These are phyloP conservation scores for Xenopus borealis DNA, from an alignment of 2,113 vertebrate species.

Conservation along the genomic window DNA sequence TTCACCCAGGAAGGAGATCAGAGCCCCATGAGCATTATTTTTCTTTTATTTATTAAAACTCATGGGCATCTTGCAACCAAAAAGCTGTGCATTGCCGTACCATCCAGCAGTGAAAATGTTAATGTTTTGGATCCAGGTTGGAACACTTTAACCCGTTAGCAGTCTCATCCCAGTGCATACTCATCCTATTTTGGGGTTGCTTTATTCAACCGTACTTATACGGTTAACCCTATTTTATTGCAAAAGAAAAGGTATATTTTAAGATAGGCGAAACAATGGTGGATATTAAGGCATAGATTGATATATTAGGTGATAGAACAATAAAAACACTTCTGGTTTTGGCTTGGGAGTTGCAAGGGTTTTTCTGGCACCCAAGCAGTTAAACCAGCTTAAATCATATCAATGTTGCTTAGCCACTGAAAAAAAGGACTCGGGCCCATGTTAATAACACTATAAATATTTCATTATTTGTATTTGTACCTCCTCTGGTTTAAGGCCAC, in stretches of 20 bases:
- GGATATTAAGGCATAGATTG: slow-evolving; percentile 16
- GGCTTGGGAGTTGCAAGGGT: not conserved
- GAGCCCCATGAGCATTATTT: no score
- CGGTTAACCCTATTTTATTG: slow-evolving; percentile 17
- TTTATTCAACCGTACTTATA: not conserved
- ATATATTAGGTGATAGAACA: not conserved
- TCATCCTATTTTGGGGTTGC: not conserved
- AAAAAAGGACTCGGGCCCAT: not conserved
- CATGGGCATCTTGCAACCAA: not conserved
- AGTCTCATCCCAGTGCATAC: not conserved
- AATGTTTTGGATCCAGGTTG: not conserved
- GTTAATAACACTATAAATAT: slow-evolving; percentile 18
- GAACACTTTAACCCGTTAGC: not conserved
- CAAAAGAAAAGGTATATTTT: slow-evolving; percentile 17
- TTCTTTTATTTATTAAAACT: not conserved
- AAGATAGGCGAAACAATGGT: not conserved
- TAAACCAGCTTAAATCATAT: slow-evolving; percentile 3
- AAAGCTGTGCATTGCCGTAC: not conserved
- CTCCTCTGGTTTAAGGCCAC: slow-evolving; percentile 12
- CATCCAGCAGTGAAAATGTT: not conserved
- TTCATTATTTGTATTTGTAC: slow-evolving; percentile 14
- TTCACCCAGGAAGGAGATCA: not conserved
- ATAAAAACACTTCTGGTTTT: not conserved
- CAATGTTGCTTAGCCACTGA: slow-evolving; percentile 12
- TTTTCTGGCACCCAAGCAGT: not conserved